phyloP scores from a whole-genome alignment of 1,140 invertebrate genomes.

The Colletes gigas region DNA sequence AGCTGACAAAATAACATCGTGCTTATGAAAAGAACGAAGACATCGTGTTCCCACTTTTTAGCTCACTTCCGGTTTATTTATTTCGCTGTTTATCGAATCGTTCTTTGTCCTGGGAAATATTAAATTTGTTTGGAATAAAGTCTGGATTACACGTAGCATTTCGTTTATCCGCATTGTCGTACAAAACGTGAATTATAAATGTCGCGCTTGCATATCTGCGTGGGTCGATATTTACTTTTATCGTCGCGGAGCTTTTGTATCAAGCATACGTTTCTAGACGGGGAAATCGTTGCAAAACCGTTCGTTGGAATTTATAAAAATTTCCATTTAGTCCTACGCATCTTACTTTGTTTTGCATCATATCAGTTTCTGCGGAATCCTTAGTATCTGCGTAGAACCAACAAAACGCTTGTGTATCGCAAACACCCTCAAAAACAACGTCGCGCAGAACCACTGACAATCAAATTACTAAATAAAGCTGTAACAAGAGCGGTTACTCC shows the following conservation, averaged over 20 bases:
- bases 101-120: background rate
- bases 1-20: no score
- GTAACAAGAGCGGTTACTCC: slow-evolving; percentile 14
- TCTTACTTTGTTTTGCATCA: no score
- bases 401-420: background rate
- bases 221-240: background rate
- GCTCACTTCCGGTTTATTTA: no score
- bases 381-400: background rate
- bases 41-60: no score
- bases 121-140: background rate
- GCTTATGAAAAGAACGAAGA: no score
- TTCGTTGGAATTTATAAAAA: background rate
- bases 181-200: background rate
- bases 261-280: background rate
- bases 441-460: background rate
- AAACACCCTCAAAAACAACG: background rate
- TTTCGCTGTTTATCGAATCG: no score
- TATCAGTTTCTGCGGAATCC: no score
- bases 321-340: no score
- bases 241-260: background rate
- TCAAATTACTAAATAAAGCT: slow-evolving; percentile 31
- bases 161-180: background rate
- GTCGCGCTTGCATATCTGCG: background rate
- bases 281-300: background rate
- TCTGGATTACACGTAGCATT: background rate